Evolutionary conservation across 2,113 vertebrate species (phyloP), one percentile per base, ranked within the genome.

Genomic region (Neogobius melanostomus): DNA sequence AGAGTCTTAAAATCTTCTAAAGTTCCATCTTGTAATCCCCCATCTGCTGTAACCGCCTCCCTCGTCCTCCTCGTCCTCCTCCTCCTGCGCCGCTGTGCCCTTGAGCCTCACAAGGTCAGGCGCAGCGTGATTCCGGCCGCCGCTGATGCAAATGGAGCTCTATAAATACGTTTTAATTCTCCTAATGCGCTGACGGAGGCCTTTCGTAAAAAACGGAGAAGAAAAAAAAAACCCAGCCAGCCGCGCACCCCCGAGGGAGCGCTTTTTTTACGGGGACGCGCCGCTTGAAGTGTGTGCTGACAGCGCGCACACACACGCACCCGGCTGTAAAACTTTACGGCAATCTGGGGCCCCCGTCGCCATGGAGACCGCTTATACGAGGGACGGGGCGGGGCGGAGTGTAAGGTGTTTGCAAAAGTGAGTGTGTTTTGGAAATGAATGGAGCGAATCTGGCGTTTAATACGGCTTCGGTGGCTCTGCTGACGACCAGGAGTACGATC

Each of bases 361-460:
- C 90, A 91, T 92, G 85, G 89, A 71, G 80, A 90, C 90, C 54
- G 15, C 88, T 91, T 90, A 90, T 91, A 91, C 78, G 85, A 91
- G 87, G 80, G 66, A 54, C 59, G 64, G 53, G 45, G 56, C 48
- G 2, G 47, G 6, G 14, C 49, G 15, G 0, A 49, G 51, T 36
- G 2, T 36, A 5, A 53, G 21, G 28, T 57, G 72, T 75, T 79
- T 76, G 64, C 47, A 76, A 44, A 75, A 67, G 9, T 66, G 63
- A 72, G 68, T 70, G 46, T 72, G 46, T 67, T 45, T 60, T 59
- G 59, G 66, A 44, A 49, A 49, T 52, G 62, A 42, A 52, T 70
- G 52, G 44, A 46, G 56, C 28, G 56, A 14, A 59, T 61, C 42
- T 61, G 12, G 7, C 14, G 12, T 61, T 61, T n/a, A 43, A 43